phyloP scores from a whole-genome alignment of 2,888 invertebrate genomes.

The Chaetogeoica ovagalla region DNA sequence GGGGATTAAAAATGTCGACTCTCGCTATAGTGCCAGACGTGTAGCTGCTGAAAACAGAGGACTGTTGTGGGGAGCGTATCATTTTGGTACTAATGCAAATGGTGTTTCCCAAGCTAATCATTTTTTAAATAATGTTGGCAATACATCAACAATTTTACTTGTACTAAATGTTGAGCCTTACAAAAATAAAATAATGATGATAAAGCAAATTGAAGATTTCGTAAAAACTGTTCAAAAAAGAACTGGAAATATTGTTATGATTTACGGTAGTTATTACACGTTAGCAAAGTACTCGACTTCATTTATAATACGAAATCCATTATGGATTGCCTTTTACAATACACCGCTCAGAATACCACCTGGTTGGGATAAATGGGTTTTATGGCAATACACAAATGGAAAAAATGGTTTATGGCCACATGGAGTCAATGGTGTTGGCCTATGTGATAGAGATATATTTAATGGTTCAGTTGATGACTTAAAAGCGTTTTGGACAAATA shows the following conservation, averaged over 20 bases:
- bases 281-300: constrained; percentile 46
- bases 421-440: constrained; percentile 54
- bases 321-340: constrained; percentile 54
- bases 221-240: constrained; percentile 44
- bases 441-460: constrained; percentile 54
- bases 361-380: constrained; percentile 54
- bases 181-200: constrained; percentile 46
- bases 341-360: constrained; percentile 40
- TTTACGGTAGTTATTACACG: constrained; percentile 54
- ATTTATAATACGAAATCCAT: constrained; percentile 49
- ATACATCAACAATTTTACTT: constrained; percentile 51
- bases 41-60: constrained; percentile 48
- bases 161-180: constrained; percentile 54
- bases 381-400: constrained; percentile 56
- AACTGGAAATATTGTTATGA: constrained; percentile 49
- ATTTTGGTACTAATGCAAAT: constrained; percentile 54
- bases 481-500: constrained; percentile 37
- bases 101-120: constrained; percentile 54
- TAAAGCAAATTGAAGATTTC: constrained; percentile 53
- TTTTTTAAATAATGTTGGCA: constrained; percentile 53
- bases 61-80: constrained; percentile 55
- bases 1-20: constrained; percentile 52
- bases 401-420: constrained; percentile 51
- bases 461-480: constrained; percentile 45
- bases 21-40: constrained; percentile 44